These are phyloP conservation scores for Acomys russatus DNA, from an alignment of 2,797 vertebrate genomes.

Conservation along the genomic window DNA sequence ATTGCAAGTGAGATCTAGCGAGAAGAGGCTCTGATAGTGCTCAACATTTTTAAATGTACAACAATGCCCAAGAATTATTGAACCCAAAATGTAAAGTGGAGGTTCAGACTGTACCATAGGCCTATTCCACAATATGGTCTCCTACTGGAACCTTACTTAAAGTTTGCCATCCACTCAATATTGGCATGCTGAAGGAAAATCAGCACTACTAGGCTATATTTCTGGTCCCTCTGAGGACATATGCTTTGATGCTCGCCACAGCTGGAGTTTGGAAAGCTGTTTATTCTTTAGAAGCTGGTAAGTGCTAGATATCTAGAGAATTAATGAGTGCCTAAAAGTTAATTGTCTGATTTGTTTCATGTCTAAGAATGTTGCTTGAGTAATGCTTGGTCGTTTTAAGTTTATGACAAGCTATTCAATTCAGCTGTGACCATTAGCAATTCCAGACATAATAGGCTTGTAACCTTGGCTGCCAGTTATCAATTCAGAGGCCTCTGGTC, in stretches of 20 bases:
- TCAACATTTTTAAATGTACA: neutral
- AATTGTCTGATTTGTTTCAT: conserved; percentile 26
- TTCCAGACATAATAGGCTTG: conserved; percentile 50
- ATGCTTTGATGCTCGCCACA: neutral
- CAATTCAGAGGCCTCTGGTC: neutral
- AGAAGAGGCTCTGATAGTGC: neutral
- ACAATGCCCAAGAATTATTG: neutral
- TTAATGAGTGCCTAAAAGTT: conserved; percentile 17
- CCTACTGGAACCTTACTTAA: neutral
- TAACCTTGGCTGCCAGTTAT: conserved; percentile 59
- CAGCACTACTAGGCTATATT: neutral
- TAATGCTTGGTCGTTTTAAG: neutral
- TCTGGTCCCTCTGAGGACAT: neutral
- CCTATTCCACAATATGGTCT: neutral
- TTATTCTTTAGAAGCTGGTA: conserved; percentile 41
- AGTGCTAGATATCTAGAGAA: neutral
- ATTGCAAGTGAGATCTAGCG: neutral
- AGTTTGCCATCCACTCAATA: neutral
- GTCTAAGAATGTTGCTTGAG: neutral
- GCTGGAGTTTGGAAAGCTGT: neutral
- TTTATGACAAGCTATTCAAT: neutral
- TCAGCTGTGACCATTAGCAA: neutral
- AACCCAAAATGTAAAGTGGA: neutral
- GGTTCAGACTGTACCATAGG: neutral
- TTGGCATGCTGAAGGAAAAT: neutral